phyloP scores from a whole-genome alignment of 2,797 vertebrate species.

The Chromis chromis region DNA sequence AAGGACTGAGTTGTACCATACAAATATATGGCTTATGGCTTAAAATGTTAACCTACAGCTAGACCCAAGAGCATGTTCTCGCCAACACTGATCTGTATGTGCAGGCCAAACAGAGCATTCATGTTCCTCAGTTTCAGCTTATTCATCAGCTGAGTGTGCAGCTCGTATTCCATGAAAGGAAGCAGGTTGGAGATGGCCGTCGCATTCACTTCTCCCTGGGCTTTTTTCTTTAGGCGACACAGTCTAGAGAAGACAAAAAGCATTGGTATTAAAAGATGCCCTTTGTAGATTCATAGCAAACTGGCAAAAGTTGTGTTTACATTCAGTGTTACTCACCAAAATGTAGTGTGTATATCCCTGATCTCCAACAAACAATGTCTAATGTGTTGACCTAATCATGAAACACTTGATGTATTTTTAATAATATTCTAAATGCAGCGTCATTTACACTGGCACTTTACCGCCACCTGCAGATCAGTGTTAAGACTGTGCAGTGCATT shows the following conservation, averaged over 20 bases:
- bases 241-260: constrained; percentile 80
- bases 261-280: not conserved
- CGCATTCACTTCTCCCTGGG: constrained; percentile 96
- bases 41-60: constrained; percentile 87
- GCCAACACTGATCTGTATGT: constrained; percentile 96
- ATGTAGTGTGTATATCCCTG: not conserved
- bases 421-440: not conserved
- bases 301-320: not conserved
- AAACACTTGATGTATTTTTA: not conserved
- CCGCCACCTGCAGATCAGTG: no score
- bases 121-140: constrained; percentile 96
- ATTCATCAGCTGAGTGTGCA: constrained; percentile 98
- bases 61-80: constrained; percentile 97
- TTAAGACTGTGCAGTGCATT: no score
- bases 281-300: not conserved
- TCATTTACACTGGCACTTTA: not conserved
- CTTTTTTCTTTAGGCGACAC: constrained; percentile 97
- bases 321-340: not conserved
- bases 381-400: not conserved
- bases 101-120: constrained; percentile 96
- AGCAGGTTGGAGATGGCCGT: constrained; percentile 95
- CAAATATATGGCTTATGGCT: not conserved
- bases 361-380: not conserved
- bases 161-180: constrained; percentile 98
- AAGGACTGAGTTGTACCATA: not conserved